These are phyloP conservation scores for Trematomus loennbergii DNA, from an alignment of 2,113 vertebrate genomes.

Conservation along the genomic window DNA sequence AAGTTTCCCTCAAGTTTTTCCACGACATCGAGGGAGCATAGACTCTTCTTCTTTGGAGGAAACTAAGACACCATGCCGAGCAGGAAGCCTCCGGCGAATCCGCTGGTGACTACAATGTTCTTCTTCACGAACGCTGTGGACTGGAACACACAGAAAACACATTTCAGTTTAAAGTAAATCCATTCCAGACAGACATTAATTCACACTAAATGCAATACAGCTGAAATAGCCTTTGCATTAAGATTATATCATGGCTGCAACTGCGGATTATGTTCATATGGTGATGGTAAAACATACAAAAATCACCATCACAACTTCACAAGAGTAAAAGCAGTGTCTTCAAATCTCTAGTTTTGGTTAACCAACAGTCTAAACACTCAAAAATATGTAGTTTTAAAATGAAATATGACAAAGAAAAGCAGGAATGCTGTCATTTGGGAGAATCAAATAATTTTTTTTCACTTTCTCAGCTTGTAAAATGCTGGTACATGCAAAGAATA, in stretches of 20 bases:
- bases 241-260: not conserved
- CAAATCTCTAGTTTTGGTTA: too few species aligned
- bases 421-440: not conserved
- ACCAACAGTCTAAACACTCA: too few species aligned
- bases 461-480: too few species aligned
- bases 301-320: too few species aligned
- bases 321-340: too few species aligned
- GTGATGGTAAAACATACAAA: too few species aligned
- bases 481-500: too few species aligned
- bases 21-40: slow-evolving; percentile 1
- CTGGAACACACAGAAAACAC: slow-evolving; percentile 78
- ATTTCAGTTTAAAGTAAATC: not conserved
- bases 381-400: too few species aligned
- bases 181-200: not conserved
- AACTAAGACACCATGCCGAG: slow-evolving; percentile 93
- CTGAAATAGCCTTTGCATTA: not conserved
- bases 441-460: too few species aligned
- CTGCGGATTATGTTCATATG: too few species aligned
- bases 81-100: slow-evolving; percentile 97
- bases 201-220: not conserved
- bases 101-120: slow-evolving; percentile 95
- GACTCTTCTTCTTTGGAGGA: slow-evolving; percentile 15
- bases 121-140: slow-evolving; percentile 97
- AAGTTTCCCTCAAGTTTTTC: slow-evolving; percentile 6
- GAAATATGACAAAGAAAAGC: not conserved